Percentiles rank a stretch among this genome's conserved stretches.
Evolutionary conservation across 1,140 invertebrate species (phyloP).

Genomic region (Cydia strobilella): DNA sequence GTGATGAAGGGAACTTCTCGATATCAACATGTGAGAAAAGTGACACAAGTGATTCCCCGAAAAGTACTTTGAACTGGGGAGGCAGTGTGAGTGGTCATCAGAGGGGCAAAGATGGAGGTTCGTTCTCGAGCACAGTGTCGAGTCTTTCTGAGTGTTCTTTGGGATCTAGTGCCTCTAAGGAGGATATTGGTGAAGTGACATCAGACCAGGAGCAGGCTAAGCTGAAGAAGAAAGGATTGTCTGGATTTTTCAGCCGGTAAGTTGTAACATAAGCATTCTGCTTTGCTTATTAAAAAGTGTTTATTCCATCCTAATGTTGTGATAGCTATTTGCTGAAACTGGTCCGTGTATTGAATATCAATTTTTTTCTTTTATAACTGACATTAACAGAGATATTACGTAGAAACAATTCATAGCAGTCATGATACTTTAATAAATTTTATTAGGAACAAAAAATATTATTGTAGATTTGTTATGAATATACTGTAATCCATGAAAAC

Average conservation of each 20-base stretch:
- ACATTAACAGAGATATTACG: no score
- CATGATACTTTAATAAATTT: no score
- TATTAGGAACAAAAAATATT: no score
- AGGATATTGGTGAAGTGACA: conserved; percentile 59
- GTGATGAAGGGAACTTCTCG: conserved; percentile 78
- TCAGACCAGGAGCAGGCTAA: conserved; percentile 60
- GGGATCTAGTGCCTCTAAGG: conserved; percentile 69
- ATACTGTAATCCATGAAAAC: no score
- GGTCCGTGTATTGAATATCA: no score
- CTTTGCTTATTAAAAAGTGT: neutral
- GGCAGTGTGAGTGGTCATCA: conserved; percentile 77
- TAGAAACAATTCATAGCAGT: no score
- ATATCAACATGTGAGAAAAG: conserved; percentile 78
- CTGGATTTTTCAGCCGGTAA: conserved; percentile 78
- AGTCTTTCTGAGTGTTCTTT: conserved; percentile 77
- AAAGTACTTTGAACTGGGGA: conserved; percentile 75
- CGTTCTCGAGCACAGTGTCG: conserved; percentile 77
- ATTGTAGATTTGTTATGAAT: no score
- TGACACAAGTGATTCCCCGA: conserved; percentile 76
- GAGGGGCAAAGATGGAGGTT: conserved; percentile 74
- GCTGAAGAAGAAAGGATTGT: conserved; percentile 76
- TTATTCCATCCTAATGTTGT: no score
- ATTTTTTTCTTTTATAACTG: neutral
- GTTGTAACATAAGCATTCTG: conserved; percentile 36
- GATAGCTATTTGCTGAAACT: no score